These are phyloP conservation scores for Oreochromis grahami DNA, from an alignment of 2,797 vertebrate genomes.

Conservation along the genomic window DNA sequence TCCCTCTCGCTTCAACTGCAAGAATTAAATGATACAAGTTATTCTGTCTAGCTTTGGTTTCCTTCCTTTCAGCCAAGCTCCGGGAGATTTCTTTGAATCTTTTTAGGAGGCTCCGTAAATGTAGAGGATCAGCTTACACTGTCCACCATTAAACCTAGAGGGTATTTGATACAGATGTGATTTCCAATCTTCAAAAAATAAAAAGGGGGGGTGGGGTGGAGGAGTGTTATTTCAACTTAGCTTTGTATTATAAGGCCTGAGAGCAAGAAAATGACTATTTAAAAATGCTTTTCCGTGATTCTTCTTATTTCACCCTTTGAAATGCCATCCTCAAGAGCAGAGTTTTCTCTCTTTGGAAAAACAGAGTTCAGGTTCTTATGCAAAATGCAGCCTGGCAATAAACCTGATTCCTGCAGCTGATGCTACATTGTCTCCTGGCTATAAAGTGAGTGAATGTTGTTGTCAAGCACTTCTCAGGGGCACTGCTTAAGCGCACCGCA, in stretches of 20 bases:
- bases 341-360: neutral
- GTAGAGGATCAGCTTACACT: constrained; percentile 51
- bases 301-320: neutral
- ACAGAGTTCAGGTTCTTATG: neutral
- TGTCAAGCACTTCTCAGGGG: constrained; percentile 52
- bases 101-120: constrained; percentile 52
- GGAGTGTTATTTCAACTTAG: constrained; percentile 11
- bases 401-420: constrained; percentile 32
- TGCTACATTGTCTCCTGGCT: constrained; percentile 18
- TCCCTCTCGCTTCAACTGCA: neutral
- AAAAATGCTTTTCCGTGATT: neutral
- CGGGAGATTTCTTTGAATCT: constrained; percentile 50
- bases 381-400: neutral
- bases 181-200: constrained; percentile 34
- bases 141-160: constrained; percentile 41
- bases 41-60: constrained; percentile 6
- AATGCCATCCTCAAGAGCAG: neutral
- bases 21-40: constrained; percentile 7
- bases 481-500: constrained; percentile 30
- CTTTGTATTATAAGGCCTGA: constrained; percentile 27
- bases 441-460: constrained; percentile 44
- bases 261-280: constrained; percentile 28
- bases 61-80: constrained; percentile 36
- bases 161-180: constrained; percentile 61
- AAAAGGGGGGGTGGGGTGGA: neutral